phyloP scores from a whole-genome alignment of 2,888 invertebrate genomes.

The Meganola albula region DNA sequence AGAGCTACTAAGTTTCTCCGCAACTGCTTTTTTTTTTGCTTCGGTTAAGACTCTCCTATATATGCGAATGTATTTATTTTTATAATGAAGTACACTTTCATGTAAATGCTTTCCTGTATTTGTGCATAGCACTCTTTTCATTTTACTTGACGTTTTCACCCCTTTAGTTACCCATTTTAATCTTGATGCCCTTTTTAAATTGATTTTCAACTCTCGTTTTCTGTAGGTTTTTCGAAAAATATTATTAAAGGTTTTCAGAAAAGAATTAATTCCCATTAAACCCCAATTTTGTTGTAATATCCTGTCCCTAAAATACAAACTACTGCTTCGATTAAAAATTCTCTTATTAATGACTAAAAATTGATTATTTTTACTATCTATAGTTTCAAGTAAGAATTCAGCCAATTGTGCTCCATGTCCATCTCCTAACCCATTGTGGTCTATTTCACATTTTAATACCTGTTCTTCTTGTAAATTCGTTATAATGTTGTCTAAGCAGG shows the following conservation, averaged over 20 bases:
- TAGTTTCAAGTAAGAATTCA: constrained; percentile 1
- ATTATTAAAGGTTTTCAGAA: not conserved
- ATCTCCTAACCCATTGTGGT: constrained; percentile 6
- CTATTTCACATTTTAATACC: not conserved
- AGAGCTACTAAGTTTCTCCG: not conserved
- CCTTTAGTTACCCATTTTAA: constrained; percentile 4
- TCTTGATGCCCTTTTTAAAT: not conserved
- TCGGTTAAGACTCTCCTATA: constrained; percentile 2
- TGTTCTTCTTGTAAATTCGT: constrained; percentile 2
- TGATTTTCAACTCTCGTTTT: constrained; percentile 1
- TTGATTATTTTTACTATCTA: not conserved
- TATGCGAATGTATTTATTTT: constrained; percentile 1
- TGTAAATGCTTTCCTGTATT: not conserved
- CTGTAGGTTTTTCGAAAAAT: not conserved
- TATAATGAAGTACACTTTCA: not conserved
- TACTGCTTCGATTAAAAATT: constrained; percentile 2
- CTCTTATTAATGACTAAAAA: constrained; percentile 1
- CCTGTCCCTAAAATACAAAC: not conserved
- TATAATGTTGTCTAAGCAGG: constrained; percentile 5
- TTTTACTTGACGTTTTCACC: constrained; percentile 4
- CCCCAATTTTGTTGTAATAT: constrained; percentile 1
- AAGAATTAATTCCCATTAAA: constrained; percentile 1
- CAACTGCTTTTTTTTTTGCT: constrained; percentile 3
- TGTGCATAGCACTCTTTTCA: constrained; percentile 2
- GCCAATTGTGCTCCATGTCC: constrained; percentile 5